Base-by-base conservation (phyloP, 1,140 invertebrate species). In the Ceratosolen solmsi region DNA sequence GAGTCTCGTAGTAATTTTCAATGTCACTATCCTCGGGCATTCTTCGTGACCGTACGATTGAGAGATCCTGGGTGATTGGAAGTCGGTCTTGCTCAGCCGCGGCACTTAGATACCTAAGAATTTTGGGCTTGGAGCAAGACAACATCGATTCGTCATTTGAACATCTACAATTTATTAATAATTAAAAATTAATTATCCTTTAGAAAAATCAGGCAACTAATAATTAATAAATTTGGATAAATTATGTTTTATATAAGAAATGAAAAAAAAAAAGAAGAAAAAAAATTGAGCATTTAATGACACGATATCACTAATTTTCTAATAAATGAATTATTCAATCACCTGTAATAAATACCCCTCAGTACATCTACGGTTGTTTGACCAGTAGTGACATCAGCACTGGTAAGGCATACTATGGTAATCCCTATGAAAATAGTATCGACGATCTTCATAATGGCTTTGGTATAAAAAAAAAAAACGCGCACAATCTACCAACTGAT, bases 91-190 rank as follows among this genome's bases (percentile, higher is more conserved):
- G 92, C 81, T 94, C 92, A 36, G 93, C 89, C 5, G 94, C 94
- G 33, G 93, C 90, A 82, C 93, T 94, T 58, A 96, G 92, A 93
- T 95, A 96, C 68, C 93, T 91, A 82, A 96, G 87, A 22, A 96
- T 93, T 89, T 95, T 96, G 15, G 96, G 96, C 85, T 95, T 95
- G 56, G 95, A 94, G 90, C 96, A 96, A 74, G 92, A 90, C 54
- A 92, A 76, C 83, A 91, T 85, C 3, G 88, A 88, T n/a, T 90
- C 84, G 58, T 87, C 89, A 72, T 91, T 87, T 7, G 87, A 84
- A 79, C 91, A 92, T 79, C 91, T 92, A 83, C 54, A 76, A 60
- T 27, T 72, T 27, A 63, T 20, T 20, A 33, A 33, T 17, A 63
- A 33, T 54, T 54, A 27, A 2, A 58, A n/a, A n/a, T n/a, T n/a